These are phyloP conservation scores for Ianthella basta DNA, from an alignment of 37 sponge, comb jelly and placozoan species.

Conservation along the genomic window DNA sequence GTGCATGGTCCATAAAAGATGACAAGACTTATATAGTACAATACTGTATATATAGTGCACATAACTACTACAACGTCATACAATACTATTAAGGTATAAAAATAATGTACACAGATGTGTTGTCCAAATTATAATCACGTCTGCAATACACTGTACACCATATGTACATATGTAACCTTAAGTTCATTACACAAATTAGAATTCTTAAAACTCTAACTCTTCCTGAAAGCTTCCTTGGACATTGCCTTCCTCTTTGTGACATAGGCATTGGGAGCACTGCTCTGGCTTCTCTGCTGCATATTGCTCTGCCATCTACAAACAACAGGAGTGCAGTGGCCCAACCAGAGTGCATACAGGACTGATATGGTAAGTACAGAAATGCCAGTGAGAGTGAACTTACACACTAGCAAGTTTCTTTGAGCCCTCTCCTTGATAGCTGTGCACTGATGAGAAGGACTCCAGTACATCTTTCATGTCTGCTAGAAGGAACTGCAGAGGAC, in stretches of 20 bases:
- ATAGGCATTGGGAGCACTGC: conserved; percentile 14
- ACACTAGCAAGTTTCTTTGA: conserved; percentile 17
- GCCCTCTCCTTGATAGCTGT: conserved; percentile 27
- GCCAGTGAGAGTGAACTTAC: not conserved
- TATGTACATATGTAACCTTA: too few species aligned
- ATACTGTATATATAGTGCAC: too few species aligned
- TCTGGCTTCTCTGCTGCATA: conserved; percentile 23
- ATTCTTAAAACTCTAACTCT: not conserved
- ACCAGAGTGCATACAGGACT: too few species aligned
- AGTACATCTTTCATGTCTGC: conserved; percentile 57
- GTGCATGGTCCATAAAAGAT: too few species aligned
- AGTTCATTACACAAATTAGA: too few species aligned
- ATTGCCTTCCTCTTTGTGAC: not conserved
- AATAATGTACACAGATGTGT: too few species aligned
- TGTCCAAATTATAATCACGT: too few species aligned
- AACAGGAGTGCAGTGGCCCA: not conserved
- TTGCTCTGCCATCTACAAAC: conserved; percentile 14
- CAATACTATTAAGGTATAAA: too few species aligned
- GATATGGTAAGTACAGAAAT: not conserved
- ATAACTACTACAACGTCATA: too few species aligned
- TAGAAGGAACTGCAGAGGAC: conserved; percentile 12
- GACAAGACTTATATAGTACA: too few species aligned
- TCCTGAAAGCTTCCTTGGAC: conserved; percentile 14
- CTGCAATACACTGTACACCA: too few species aligned
- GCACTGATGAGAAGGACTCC: conserved; percentile 37